A percentile compares a stretch with the other conserved stretches of the same genome.
Evolutionary conservation across 2,888 invertebrate genomes (phyloP).

Genomic region (Pterostichus madidus): DNA sequence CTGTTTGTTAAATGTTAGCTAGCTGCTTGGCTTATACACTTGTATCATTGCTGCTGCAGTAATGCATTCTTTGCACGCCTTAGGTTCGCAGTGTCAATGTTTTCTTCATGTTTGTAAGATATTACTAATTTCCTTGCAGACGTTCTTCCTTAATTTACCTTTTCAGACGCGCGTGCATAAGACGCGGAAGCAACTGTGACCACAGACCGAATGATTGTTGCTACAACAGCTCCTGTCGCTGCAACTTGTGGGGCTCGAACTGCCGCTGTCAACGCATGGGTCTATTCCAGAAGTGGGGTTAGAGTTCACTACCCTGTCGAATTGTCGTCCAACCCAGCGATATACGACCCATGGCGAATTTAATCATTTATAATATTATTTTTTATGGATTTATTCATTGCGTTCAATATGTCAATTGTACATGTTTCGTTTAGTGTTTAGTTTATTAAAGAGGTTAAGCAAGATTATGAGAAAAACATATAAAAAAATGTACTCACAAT

Average conservation of each 20-base stretch:
- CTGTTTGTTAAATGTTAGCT: not conserved
- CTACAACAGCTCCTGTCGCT: conserved; percentile 91
- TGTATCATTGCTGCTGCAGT: too few species aligned
- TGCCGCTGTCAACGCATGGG: conserved; percentile 93
- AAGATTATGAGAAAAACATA: conserved; percentile 48
- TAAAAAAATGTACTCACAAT: conserved; percentile 65
- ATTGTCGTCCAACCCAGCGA: conserved; percentile 71
- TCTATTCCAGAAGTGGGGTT: conserved; percentile 93
- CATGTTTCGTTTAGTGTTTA: not conserved
- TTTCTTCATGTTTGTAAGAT: conserved; percentile 71
- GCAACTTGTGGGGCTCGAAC: conserved; percentile 94
- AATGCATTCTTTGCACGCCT: not conserved
- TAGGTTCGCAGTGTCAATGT: conserved; percentile 20
- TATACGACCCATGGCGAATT: conserved; percentile 61
- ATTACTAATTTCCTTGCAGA: conserved; percentile 84
- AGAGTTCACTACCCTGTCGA: conserved; percentile 73
- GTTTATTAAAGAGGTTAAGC: conserved; percentile 16
- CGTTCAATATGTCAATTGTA: conserved; percentile 4
- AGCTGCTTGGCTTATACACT: not conserved
- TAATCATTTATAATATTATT: not conserved
- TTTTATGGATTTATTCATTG: conserved; percentile 5
- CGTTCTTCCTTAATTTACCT: conserved; percentile 90
- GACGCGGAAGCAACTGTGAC: conserved; percentile 91
- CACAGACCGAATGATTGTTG: conserved; percentile 92
- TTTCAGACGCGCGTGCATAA: conserved; percentile 91